Percentiles rank a stretch among this genome's conserved stretches.
Evolutionary conservation across 2,888 invertebrate species (phyloP).

Genomic region (Polymixis lichenea): DNA sequence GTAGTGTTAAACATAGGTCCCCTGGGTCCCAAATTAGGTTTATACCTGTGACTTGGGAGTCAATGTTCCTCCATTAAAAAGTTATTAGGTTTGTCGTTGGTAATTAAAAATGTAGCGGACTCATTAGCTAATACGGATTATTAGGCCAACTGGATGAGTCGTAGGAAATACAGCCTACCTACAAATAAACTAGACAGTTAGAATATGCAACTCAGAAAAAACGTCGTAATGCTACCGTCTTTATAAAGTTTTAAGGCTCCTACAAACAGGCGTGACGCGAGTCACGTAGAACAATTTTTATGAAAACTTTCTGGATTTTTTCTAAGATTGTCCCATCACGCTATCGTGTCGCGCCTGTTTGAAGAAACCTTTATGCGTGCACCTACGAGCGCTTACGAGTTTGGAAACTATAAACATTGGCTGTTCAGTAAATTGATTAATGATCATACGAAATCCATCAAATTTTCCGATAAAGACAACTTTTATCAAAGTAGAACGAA

Average conservation of each 20-base stretch:
- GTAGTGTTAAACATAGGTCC: no score
- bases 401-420: background rate
- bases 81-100: background rate
- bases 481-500: conserved; percentile 15
- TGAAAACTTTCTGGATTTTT: no score
- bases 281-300: no score
- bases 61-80: no score
- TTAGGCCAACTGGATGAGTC: background rate
- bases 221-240: background rate
- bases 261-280: no score
- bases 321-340: no score
- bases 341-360: no score
- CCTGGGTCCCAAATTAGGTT: no score
- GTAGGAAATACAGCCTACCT: background rate
- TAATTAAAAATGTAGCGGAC: no score
- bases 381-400: conserved; percentile 1
- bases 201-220: background rate
- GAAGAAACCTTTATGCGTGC: background rate
- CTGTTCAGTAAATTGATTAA: conserved; percentile 25
- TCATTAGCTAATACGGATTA: background rate
- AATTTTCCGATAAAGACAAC: conserved; percentile 2
- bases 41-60: no score
- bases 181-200: no score
- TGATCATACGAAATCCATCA: background rate
- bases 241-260: no score